Evolutionary conservation across 2,888 invertebrate genomes (phyloP).

Genomic region (Zootermopsis nevadensis): DNA sequence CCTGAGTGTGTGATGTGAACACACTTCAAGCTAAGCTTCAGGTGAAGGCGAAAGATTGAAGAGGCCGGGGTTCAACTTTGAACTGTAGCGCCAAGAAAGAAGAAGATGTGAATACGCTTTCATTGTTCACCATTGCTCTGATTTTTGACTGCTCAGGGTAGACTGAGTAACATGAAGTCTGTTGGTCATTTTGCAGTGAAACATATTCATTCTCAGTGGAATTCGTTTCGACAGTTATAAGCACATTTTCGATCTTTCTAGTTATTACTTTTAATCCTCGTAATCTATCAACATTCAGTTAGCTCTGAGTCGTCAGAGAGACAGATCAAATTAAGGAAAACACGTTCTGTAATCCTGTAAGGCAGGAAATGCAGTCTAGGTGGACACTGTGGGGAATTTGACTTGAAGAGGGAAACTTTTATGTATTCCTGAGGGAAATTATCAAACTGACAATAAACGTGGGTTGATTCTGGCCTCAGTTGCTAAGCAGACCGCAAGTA

Average conservation of each 20-base stretch:
- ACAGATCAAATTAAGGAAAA: background rate
- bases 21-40: too few relatives aligned
- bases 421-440: conserved; percentile 24
- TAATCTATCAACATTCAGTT: background rate
- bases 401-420: background rate
- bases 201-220: too few relatives aligned
- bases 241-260: background rate
- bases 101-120: too few relatives aligned
- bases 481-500: background rate
- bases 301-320: background rate
- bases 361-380: background rate
- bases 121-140: too few relatives aligned
- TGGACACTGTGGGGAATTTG: background rate
- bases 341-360: background rate
- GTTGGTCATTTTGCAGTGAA: too few relatives aligned
- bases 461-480: background rate
- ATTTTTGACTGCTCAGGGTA: too few relatives aligned
- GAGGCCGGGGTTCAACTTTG: too few relatives aligned
- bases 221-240: too few relatives aligned
- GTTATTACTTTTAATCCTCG: background rate
- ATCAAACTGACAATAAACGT: conserved; percentile 12
- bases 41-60: too few relatives aligned
- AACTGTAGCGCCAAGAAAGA: too few relatives aligned
- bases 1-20: too few relatives aligned
- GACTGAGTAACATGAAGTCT: too few relatives aligned